phyloP scores from a whole-genome alignment of 2,113 vertebrate genomes.

The Nymphicus hollandicus region DNA sequence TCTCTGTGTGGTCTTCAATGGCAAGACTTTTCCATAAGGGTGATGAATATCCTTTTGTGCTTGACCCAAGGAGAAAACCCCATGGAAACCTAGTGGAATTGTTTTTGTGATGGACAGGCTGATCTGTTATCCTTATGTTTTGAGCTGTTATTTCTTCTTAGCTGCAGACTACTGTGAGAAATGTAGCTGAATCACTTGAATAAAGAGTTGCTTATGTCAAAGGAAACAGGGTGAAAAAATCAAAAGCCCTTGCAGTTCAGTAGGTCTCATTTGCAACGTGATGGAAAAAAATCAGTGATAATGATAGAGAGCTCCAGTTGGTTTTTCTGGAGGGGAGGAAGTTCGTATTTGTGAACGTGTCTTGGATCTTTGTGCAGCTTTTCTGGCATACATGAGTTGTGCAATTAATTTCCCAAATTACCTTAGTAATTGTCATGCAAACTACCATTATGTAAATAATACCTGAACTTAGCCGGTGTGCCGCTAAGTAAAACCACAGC shows the following conservation, averaged over 20 bases:
- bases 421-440: not conserved
- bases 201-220: not conserved
- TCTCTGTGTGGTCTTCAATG: not conserved
- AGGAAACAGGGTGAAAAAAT: not conserved
- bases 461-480: not conserved
- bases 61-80: not conserved
- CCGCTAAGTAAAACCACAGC: not conserved
- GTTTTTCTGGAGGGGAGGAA: not conserved
- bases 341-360: not conserved
- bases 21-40: not conserved
- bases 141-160: not conserved
- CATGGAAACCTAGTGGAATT: not conserved
- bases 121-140: not conserved
- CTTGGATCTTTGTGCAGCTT: not conserved
- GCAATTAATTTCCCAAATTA: not conserved
- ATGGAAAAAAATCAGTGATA: not conserved
- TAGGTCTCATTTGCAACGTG: not conserved
- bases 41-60: not conserved
- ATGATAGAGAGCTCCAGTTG: not conserved
- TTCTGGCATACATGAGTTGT: not conserved
- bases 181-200: not conserved
- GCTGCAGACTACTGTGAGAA: not conserved
- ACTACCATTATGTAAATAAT: fast-evolving
- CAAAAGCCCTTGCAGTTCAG: not conserved
- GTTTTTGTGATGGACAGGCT: not conserved